Evolutionary conservation across 2,888 invertebrate species (phyloP), one percentile per base, ranked within the genome.

Genomic region (Notodonta dromedarius): DNA sequence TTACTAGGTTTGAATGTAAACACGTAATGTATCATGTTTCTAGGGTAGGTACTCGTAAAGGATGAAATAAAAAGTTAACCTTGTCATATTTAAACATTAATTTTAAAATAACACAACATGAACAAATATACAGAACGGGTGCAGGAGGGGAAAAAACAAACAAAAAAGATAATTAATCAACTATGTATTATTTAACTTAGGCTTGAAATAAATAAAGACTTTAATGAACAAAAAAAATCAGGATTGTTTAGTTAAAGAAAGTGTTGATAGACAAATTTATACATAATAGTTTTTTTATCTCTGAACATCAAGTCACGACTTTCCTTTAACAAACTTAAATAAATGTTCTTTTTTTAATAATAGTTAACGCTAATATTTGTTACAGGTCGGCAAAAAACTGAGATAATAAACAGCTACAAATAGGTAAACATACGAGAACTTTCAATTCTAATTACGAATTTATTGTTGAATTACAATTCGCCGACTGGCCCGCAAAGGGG

Each of bases 131-230:
- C 24, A 24, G 24, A 24, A 24, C 24, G 46, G 46, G 5, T n/a
- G 13, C 5, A 71, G 24, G 52, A 62, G 63, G 61, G 61, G 55
- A 42, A 59, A 59, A 64, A 66, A 63, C 24, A 80, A 79, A 66
- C 79, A 77, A 80, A 79, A 82, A 78, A 81, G 80, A 80, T 85
- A 82, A 24, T 78, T 78, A 83, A 84, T 83, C 84, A 84, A 79
- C 85, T 86, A 87, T 87, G 86, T 88, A 85, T 86, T 88, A 85
- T 76, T 76, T 70, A 76, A 75, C 75, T 76, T 76, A 62, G 68
- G 68, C 68, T 68, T 75, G 68, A 71, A 75, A 85, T 87, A 91
- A 91, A 90, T 89, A 87, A 88, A 84, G 85, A 83, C 74, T 79
- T 82, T 82, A 83, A 84, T 81, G 83, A 87, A 86, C 83, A 84